Conservation (phyloP, 2,888 invertebrate species). For the Congeria kusceri region DNA sequence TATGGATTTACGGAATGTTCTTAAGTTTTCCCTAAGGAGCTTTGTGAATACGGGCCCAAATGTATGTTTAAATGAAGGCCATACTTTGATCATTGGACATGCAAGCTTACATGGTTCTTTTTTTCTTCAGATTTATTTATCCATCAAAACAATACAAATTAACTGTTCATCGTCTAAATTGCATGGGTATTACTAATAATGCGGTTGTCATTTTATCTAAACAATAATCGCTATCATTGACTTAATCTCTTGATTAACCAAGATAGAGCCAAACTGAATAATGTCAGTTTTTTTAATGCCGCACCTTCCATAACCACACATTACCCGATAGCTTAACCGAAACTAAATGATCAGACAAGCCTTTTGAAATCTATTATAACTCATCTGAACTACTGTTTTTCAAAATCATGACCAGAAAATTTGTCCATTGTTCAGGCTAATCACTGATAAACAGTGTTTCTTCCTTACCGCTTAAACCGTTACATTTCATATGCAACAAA, state of each 20-base stretch:
- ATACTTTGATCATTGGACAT: no score
- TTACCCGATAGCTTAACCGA: conserved; percentile 8
- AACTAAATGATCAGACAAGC: not conserved
- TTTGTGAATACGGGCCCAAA: no score
- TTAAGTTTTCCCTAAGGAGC: no score
- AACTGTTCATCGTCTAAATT: not conserved
- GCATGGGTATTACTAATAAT: not conserved
- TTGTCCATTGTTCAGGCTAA: conserved; percentile 40
- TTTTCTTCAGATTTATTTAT: no score
- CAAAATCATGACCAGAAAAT: conserved; percentile 47
- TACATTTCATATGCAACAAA: no score
- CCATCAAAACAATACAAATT: no score
- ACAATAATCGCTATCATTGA: conserved; percentile 21
- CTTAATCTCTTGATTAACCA: conserved; percentile 26
- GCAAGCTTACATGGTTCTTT: no score
- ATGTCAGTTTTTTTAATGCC: conserved; percentile 25
- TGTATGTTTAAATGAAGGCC: no score
- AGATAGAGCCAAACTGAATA: conserved; percentile 14
- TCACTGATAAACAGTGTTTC: conserved; percentile 50
- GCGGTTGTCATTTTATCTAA: conserved; percentile 1
- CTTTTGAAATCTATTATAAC: conserved; percentile 18
- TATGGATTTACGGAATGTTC: no score
- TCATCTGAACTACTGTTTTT: conserved; percentile 31
- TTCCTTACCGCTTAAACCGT: conserved; percentile 13
- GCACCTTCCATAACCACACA: conserved; percentile 16